Evolutionary conservation across 2,797 vertebrate species (phyloP).

Genomic region (Argyrosomus regius): DNA sequence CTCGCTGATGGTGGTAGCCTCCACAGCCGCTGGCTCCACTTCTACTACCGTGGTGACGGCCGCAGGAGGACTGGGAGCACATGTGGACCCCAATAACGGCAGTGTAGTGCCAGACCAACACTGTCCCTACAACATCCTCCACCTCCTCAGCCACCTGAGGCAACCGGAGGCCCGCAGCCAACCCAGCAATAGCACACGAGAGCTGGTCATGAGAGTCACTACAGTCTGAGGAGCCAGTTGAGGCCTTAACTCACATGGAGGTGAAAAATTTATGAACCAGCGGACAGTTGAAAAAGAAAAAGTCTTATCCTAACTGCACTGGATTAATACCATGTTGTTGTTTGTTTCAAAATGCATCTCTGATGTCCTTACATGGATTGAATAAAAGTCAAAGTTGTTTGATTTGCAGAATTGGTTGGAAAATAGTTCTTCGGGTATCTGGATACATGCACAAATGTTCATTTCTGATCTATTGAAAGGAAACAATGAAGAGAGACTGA

Average conservation of each 20-base stretch:
- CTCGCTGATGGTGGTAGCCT: slow-evolving; percentile 87
- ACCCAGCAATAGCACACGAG: slow-evolving; percentile 90
- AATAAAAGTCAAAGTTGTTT: slow-evolving; percentile 83
- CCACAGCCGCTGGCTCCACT: slow-evolving; percentile 83
- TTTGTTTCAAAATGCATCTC: slow-evolving; percentile 80
- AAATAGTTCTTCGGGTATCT: slow-evolving; percentile 49
- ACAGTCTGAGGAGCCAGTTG: slow-evolving; percentile 91
- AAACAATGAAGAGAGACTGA: background rate
- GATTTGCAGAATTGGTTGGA: slow-evolving; percentile 73
- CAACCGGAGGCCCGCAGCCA: slow-evolving; percentile 90
- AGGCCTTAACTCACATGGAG: slow-evolving; percentile 82
- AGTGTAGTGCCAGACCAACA: slow-evolving; percentile 92
- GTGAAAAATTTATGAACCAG: slow-evolving; percentile 63
- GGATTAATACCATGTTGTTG: slow-evolving; percentile 74
- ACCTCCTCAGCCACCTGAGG: slow-evolving; percentile 97
- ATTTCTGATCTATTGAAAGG: background rate
- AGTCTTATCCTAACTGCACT: slow-evolving; percentile 66
- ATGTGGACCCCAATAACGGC: slow-evolving; percentile 77
- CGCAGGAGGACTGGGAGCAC: slow-evolving; percentile 57
- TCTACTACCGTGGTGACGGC: slow-evolving; percentile 71
- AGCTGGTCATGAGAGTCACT: slow-evolving; percentile 99
- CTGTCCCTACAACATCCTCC: slow-evolving; percentile 97
- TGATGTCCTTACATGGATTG: slow-evolving; percentile 79
- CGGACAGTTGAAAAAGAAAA: slow-evolving; percentile 51
- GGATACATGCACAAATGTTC: background rate